phyloP scores from a whole-genome alignment of 2,888 invertebrate genomes.

The Penaeus monodon region DNA sequence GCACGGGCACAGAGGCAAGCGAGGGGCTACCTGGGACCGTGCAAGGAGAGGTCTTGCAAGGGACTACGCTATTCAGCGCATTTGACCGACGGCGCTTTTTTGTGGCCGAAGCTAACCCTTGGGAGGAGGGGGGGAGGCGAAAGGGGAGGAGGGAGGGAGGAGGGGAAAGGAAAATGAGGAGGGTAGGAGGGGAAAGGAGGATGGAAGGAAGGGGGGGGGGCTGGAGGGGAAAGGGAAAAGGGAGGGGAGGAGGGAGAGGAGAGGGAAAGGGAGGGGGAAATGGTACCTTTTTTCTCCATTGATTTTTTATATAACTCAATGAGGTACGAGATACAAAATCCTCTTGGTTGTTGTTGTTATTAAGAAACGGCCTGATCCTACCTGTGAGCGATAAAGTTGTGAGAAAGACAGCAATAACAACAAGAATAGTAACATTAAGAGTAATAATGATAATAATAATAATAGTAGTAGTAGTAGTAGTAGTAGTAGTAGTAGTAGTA shows the following conservation, averaged over 20 bases:
- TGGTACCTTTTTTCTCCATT: too few species aligned
- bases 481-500: too few species aligned
- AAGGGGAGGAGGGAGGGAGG: neutral
- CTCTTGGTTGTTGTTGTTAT: too few species aligned
- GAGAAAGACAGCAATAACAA: too few species aligned
- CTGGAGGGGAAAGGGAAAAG: neutral
- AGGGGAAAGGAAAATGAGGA: neutral
- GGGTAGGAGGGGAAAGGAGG: neutral
- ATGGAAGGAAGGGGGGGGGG: constrained; percentile 4
- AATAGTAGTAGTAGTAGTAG: too few species aligned
- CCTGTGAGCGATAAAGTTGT: too few species aligned
- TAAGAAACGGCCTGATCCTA: too few species aligned
- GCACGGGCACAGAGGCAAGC: neutral
- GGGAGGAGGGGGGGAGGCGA: neutral
- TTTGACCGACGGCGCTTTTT: neutral
- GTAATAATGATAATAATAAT: too few species aligned
- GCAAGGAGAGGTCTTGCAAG: constrained; percentile 5
- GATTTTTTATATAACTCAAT: too few species aligned
- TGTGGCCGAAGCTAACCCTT: constrained; percentile 9
- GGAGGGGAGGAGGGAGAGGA: neutral
- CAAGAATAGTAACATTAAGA: too few species aligned
- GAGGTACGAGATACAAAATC: too few species aligned
- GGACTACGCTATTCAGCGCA: neutral
- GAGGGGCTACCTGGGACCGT: neutral
- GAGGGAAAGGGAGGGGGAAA: neutral